phyloP scores from a whole-genome alignment of 2,113 vertebrate genomes.

The Zosterops japonicus region DNA sequence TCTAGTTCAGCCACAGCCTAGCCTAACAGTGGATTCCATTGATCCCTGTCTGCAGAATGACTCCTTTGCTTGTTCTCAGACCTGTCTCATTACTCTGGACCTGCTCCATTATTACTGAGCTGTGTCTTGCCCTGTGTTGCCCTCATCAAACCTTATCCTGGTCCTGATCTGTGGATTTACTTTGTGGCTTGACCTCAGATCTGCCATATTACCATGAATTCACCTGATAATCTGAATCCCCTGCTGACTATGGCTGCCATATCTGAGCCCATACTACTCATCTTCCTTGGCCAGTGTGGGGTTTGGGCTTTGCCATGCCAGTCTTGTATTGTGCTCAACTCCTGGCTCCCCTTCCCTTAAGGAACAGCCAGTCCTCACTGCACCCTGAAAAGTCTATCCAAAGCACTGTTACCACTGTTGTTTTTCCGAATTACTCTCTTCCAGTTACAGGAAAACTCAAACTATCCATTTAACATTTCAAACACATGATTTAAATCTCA shows the following conservation, averaged over 20 bases:
- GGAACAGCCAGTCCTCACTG: not conserved
- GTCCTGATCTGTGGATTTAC: not conserved
- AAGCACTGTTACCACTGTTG: not conserved
- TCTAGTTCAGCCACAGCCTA: not conserved
- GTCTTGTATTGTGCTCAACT: not conserved
- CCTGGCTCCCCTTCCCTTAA: not conserved
- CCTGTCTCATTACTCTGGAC: not conserved
- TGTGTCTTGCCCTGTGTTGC: not conserved
- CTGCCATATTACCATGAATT: not conserved
- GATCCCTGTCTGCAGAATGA: not conserved
- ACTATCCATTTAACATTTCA: not conserved
- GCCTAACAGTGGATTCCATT: not conserved
- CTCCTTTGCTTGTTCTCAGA: not conserved
- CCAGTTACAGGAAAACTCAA: not conserved
- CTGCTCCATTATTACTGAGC: not conserved
- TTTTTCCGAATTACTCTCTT: not conserved
- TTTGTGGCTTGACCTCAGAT: not conserved
- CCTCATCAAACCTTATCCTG: not conserved
- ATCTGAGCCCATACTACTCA: not conserved
- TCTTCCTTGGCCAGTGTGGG: not conserved
- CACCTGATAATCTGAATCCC: not conserved
- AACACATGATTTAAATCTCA: not conserved
- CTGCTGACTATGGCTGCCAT: not conserved
- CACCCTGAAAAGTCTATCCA: not conserved
- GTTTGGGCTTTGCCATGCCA: not conserved